These are phyloP conservation scores for Meiosimyza platycephala DNA, from an alignment of 2,888 invertebrate species.

Conservation along the genomic window DNA sequence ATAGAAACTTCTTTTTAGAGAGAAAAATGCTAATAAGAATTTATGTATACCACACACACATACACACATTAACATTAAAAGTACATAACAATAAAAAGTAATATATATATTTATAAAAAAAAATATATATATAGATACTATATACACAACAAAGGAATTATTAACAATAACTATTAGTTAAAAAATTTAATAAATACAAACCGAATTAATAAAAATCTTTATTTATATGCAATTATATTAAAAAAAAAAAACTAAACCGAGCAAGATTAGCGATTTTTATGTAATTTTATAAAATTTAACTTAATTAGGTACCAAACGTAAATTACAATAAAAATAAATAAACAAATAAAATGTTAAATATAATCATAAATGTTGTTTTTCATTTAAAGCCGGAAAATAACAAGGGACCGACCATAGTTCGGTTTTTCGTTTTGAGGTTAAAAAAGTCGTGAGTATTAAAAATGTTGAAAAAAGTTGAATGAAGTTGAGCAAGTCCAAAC, in stretches of 20 bases:
- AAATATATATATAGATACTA: constrained; percentile 3
- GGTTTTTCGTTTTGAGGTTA: too few species aligned
- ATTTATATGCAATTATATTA: constrained; percentile 13
- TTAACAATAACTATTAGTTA: constrained; percentile 27
- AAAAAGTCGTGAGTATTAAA: too few species aligned
- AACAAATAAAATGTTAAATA: constrained; percentile 33
- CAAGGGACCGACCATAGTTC: too few species aligned
- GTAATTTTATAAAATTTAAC: constrained; percentile 53
- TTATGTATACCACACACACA: constrained; percentile 54
- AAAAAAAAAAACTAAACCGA: constrained; percentile 33
- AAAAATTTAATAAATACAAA: constrained; percentile 13
- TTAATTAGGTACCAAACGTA: constrained; percentile 37
- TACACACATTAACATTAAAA: background rate
- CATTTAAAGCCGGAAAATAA: background rate
- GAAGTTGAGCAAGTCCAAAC: too few species aligned
- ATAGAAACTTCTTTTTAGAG: constrained; percentile 10
- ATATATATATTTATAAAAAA: constrained; percentile 32
- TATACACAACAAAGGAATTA: constrained; percentile 16
- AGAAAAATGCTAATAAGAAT: constrained; percentile 49
- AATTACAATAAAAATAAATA: constrained; percentile 15
- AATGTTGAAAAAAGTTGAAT: too few species aligned
- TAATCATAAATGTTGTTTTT: constrained; percentile 1
- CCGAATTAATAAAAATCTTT: constrained; percentile 2
- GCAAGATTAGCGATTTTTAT: constrained; percentile 43
- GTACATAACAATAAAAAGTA: constrained; percentile 2